These are phyloP conservation scores for Falcunculus frontatus DNA, from an alignment of 2,113 vertebrate species.

Conservation along the genomic window DNA sequence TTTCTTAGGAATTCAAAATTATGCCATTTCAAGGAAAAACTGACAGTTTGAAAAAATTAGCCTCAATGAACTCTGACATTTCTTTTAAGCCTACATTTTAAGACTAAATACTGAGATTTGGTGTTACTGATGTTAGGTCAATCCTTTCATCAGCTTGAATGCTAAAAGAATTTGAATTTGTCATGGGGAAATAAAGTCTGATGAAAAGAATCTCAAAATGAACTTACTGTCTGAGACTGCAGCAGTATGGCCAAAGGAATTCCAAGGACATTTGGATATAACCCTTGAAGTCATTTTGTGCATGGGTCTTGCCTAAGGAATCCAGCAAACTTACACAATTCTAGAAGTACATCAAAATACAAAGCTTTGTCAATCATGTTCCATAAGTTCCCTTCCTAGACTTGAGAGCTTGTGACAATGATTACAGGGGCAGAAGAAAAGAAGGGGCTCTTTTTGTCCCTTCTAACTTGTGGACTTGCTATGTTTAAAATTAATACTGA, in stretches of 20 bases:
- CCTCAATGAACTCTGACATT: background rate
- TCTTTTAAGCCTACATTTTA: background rate
- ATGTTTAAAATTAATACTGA: background rate
- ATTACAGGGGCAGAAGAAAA: background rate
- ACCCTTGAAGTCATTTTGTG: background rate
- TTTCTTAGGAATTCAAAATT: background rate
- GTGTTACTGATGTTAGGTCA: background rate
- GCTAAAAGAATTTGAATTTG: conserved; percentile 26
- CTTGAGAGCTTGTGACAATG: background rate
- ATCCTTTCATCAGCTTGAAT: background rate
- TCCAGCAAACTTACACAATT: background rate
- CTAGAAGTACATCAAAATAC: background rate
- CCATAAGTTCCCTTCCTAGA: background rate
- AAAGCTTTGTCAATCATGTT: background rate
- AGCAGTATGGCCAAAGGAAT: background rate
- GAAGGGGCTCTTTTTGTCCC: background rate
- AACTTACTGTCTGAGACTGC: conserved; percentile 2
- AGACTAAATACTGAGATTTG: conserved; percentile 8
- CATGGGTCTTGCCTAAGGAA: background rate
- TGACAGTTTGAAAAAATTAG: background rate
- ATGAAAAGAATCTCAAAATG: background rate
- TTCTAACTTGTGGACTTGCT: background rate
- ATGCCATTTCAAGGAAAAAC: background rate
- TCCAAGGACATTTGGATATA: background rate
- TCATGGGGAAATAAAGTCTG: background rate